These are phyloP conservation scores for Percina caprodes DNA, from an alignment of 2,113 vertebrate genomes.

Conservation along the genomic window DNA sequence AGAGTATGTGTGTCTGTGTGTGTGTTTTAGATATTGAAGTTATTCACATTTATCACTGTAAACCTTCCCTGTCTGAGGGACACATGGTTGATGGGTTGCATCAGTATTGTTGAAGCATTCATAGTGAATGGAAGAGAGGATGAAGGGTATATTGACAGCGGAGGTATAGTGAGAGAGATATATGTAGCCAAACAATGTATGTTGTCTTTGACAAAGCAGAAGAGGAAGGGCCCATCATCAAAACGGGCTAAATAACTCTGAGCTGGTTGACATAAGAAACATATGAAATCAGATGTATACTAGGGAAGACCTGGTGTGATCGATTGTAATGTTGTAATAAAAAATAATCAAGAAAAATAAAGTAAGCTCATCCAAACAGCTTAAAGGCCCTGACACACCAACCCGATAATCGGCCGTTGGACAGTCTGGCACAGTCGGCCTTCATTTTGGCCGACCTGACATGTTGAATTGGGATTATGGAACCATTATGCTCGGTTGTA, in stretches of 20 bases:
- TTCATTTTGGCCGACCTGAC: no score
- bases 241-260: conserved; percentile 6
- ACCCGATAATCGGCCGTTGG: no score
- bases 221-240: background rate
- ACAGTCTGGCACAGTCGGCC: no score
- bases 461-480: no score
- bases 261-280: background rate
- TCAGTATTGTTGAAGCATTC: background rate
- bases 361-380: background rate
- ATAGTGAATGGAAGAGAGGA: background rate
- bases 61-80: background rate
- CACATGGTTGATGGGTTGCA: background rate
- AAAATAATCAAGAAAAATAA: background rate
- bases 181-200: conserved; percentile 9
- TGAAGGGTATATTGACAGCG: background rate
- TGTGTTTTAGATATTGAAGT: conserved; percentile 27
- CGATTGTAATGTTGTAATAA: no score
- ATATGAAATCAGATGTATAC: background rate
- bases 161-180: background rate
- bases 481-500: no score
- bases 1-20: conserved; percentile 38
- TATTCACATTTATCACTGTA: conserved; percentile 15
- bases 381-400: no score
- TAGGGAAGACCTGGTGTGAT: background rate
- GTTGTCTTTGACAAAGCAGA: background rate